Evolutionary conservation across 2,888 invertebrate species (phyloP), one percentile per base, ranked within the genome.

Genomic region (Cryptus armator): DNA sequence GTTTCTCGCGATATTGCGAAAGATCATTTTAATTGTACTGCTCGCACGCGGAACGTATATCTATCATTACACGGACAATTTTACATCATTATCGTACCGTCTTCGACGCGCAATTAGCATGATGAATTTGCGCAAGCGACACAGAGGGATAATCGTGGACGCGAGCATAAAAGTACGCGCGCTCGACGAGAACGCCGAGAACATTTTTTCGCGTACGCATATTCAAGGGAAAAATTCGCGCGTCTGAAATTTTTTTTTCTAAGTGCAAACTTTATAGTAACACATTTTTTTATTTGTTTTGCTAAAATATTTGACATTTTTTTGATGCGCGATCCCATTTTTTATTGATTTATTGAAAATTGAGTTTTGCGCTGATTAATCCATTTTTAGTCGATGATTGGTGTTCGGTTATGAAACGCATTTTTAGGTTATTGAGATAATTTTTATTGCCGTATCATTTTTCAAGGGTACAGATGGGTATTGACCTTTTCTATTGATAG

Each of bases 71-170:
- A 12, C 16, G 10, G 9, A 5, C 19, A 10, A 59, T 59, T 24
- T 24, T 24, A 24, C 59, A 29, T 59, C 10, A 56, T 56, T 5
- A 14, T 32, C 14, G 7, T 29, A 37, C 6, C 59, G 59, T 59
- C 14, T 14, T 46, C 16, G 74, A 46, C 46, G 74, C 62, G 32
- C 59, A 62, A 32, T 62, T 29, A 32, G 59, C 59, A 32, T 14
- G 59, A 62, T 32, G 32, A 32, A 62, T 62, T 62, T 62, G 59
- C 29, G 32, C 59, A n/a, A 62, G 29, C 59, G 32, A 62, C 14
- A 62, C 14, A 0, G 29, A 32, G 14, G 14, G 1, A 12, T 12
- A 14, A 37, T 29, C 19, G 32, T 29, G 29, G 59, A 62, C 32
- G 29, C 59, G 59, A 59, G 53, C 53, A 53, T 2, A 53, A 53